Base-by-base conservation (phyloP, 2,888 invertebrate genomes). In the Tridacna crocea region DNA sequence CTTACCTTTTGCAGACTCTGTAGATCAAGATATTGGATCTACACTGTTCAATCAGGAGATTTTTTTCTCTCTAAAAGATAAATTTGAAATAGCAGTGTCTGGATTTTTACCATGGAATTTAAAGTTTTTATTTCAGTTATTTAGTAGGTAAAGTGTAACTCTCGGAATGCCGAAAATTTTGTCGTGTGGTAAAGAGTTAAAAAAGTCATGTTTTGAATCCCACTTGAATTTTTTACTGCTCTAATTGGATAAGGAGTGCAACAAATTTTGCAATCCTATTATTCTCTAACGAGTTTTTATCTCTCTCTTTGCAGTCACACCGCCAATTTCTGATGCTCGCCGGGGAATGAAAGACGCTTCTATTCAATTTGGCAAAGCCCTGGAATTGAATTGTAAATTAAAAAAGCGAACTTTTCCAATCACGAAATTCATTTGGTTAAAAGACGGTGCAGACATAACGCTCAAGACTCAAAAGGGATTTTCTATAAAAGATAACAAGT, bases 361-460 rank as follows among this genome's bases (percentile, higher is more conserved):
- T n/a, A 61, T 83, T 17, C 70, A 70, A 55, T 55, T 74, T 48
- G 86, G 86, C 10, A 78, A 66, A 80, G 76, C 75, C 47, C 27
- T 87, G 48, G 79, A 84, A 72, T 65, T 84, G 22, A 82, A 82
- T 46, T 87, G 87, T 75, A 75, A 70, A 79, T 78, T 87, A 36
- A 84, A 84, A 70, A 80, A 68, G 68, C 72, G 63, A 46, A 74
- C 84, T 3, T 65, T 81, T 46, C 87, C 87, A 13, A 66, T 73
- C 60, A 74, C 82, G 17, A 72, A 75, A 65, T 84, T 79, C 65
- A 72, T 66, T 15, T 87, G 87, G 87, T 70, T 75, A 11, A 87
- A 87, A 73, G 75, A 87, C 72, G 83, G 75, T 11, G 73, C 58
- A 26, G 82, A 81, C 65, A 77, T 87, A 10, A 78, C 66, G 46